Base-by-base conservation (phyloP, 1,140 invertebrate species). In the Drosophila tsacasi region DNA sequence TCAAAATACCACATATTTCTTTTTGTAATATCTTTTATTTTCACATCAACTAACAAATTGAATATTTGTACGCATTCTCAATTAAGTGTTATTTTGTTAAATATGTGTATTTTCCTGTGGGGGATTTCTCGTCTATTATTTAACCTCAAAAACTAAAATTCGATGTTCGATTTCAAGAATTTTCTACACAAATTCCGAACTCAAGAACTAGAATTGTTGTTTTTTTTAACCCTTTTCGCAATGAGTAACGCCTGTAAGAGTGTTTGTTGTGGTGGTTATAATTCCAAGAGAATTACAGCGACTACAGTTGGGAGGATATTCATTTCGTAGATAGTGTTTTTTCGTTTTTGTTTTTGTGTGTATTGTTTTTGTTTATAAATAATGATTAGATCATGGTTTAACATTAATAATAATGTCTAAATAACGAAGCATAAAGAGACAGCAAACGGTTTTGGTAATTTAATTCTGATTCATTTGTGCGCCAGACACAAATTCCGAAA, bases 401-500 rank as follows among this genome's bases (percentile, higher is more conserved):
- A 69, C 77, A 83, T 80, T 89, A 84, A 81, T 64, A 59, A 90
- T 86, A 80, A 67, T 85, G 72, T 89, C 68, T 89, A 89, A 39
- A 79, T 76, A 84, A 89, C 81, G 84, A 87, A 89, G 81, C 84
- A 79, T 69, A 65, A 55, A 55, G 74, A 77, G 76, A 78, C 76
- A 78, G 75, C 55, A 60, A 77, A 78, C 32, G 74, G 76, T 58
- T 75, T 82, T 66, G 66, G 55, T 89, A 81, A 50, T 79, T 78
- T 63, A 55, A 52, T 55, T 62, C 68, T 58, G 63, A 47, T 76
- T 71, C 50, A 54, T 79, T 86, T 83, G 82, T 84, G 82, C 82
- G 78, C 82, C 78, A 78, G 82, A 85, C 82, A 85, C 85, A 89
- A 89, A 76, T 63, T 50, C 52, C 64, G 47, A 76, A 67, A 55